Conservation (phyloP, 2,113 vertebrate species). For the Atractosteus spatula region DNA sequence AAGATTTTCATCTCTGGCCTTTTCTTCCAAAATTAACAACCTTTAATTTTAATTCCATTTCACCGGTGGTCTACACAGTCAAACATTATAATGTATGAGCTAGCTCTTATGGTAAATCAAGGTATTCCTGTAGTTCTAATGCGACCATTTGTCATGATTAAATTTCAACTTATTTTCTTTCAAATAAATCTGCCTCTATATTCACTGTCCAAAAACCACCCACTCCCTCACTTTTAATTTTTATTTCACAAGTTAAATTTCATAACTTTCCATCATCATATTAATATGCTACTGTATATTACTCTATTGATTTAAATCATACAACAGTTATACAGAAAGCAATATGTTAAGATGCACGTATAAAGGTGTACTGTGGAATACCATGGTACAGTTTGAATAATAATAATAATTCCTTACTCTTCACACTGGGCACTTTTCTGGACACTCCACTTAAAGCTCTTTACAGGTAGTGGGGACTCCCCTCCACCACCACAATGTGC, state of each 20-base stretch:
- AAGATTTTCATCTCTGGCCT: slow-evolving; percentile 7
- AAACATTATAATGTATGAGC: slow-evolving; percentile 2
- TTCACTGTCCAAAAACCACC: not conserved
- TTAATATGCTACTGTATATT: no score
- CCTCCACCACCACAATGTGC: no score
- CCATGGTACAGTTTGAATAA: no score
- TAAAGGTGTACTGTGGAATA: no score
- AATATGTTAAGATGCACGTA: no score
- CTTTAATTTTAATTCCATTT: slow-evolving; percentile 13
- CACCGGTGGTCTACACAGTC: not conserved
- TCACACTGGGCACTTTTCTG: no score
- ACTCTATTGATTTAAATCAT: no score
- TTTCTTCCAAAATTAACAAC: slow-evolving; percentile 16
- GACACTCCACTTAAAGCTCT: no score
- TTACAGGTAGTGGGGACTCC: no score
- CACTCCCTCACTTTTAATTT: no score
- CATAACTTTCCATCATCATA: not conserved
- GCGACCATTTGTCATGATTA: slow-evolving; percentile 11
- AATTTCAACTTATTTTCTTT: slow-evolving; percentile 6
- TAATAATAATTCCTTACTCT: no score
- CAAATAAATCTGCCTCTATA: not conserved
- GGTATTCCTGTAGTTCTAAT: slow-evolving; percentile 13
- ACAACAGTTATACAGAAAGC: no score
- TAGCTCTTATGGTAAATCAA: slow-evolving; percentile 8
- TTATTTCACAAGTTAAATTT: not conserved